Conservation (phyloP, 2,888 invertebrate genomes). For the Uropetala carovei region DNA sequence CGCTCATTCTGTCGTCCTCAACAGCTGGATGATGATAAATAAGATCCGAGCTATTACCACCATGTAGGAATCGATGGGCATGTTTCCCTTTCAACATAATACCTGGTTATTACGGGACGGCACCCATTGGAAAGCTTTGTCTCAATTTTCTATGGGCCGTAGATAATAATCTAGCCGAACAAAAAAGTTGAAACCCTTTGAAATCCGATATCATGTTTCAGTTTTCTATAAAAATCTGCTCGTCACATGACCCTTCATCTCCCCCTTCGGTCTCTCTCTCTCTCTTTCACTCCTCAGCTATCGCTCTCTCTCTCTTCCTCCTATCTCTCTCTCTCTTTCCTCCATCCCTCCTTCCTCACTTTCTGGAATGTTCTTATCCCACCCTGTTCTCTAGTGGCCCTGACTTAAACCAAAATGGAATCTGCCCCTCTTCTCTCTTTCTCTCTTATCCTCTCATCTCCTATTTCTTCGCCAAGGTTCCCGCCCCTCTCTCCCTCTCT, state of each 20-base stretch:
- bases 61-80: neutral
- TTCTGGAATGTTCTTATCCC: slow-evolving; percentile 22
- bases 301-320: neutral
- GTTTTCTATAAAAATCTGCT: slow-evolving; percentile 22
- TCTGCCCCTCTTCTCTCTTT: neutral
- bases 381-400: neutral
- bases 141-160: slow-evolving; percentile 7
- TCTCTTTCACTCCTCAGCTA: too few relatives aligned
- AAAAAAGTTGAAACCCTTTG: neutral
- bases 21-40: too few relatives aligned
- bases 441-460: slow-evolving; percentile 9
- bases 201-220: neutral
- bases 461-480: neutral
- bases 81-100: neutral
- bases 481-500: neutral
- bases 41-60: too few relatives aligned
- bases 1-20: too few relatives aligned
- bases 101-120: neutral
- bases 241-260: neutral
- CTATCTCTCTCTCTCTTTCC: neutral
- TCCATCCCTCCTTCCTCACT: neutral
- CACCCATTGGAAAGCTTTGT: neutral
- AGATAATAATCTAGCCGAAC: slow-evolving; percentile 4
- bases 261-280: neutral
- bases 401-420: slow-evolving; percentile 19